Base-by-base conservation (phyloP, 2,797 vertebrate species). In the Acipenser oxyrinchus region DNA sequence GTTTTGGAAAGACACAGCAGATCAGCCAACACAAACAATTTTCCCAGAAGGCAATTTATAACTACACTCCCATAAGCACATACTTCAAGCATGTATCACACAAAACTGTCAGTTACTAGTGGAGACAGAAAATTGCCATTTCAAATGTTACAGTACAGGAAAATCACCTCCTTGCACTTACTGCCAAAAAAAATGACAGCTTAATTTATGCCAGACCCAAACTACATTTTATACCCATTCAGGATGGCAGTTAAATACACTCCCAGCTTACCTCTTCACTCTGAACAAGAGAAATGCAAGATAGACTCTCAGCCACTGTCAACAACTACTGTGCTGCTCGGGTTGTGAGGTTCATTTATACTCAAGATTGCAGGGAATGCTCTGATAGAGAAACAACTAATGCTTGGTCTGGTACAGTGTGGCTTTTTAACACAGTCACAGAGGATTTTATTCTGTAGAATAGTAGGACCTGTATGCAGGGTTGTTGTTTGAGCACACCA, bases 151-250 rank as follows among this genome's bases (percentile, higher is more conserved):
- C 85, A 89, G 87, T 90, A 91, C 88, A 90, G 88, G 85, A 89
- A 91, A 91, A 92, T 91, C 86, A 81, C 87, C 84, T 89, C 88
- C 88, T 82, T 86, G 86, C 85, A 82, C 85, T 90, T 75, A 84
- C 87, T 90, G 90, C 87, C 89, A 91, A 90, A 91, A 86, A 37
- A 90, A 87, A 89, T 91, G 91, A 91, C 89, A 92, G 84, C 87
- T 90, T 92, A 91, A 91, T 92, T 91, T 90, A 92, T 91, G 87
- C 87, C 84, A 81, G 86, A 80, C 85, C 87, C 85, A 88, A 90
- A 86, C 87, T 85, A 83, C 83, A 88, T 91, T 89, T 87, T 87
- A 81, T 84, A 89, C 81, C 86, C 83, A 88, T 90, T 91, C 86
- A 87, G 85, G 81, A 78, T 83, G 85, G 84, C 88, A 81, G 85